Evolutionary conservation across 2,113 vertebrate species (phyloP), one percentile per base, ranked within the genome.

Genomic region (Pipa parva): DNA sequence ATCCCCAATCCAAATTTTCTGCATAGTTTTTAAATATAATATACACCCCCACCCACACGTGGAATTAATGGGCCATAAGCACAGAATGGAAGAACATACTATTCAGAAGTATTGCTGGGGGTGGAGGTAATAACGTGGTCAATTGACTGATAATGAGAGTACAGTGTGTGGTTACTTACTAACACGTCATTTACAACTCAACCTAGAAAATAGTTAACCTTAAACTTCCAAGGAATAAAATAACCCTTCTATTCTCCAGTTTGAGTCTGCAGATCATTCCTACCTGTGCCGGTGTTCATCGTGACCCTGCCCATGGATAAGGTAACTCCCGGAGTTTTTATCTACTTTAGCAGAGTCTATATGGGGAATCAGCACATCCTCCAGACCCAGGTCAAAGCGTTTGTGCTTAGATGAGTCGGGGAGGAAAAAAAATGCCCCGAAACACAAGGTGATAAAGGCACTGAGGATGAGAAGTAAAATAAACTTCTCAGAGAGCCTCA

Each of bases 401-500:
- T 95, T 96, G 88, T 97, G 97, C 79, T 98, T 98, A 63, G 95
- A 97, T 64, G 92, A 97, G 89, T 99, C 97, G 36, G 97, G 97
- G 36, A 99, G 92, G 79, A 99, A 99, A 85, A 99, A 99, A 82
- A 98, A 98, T 61, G 97, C 97, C 78, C 97, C 97, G 73, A 99
- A 98, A 75, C 95, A 99, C 73, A 99, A 84, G 49, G 97, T 99
- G 89, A 99, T 92, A 89, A 99, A 99, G 97, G 97, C 97, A 95
- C 97, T 98, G 76, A 99, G 93, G 54, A 98, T 98, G 58, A 99
- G 97, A 76, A 99, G 95, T 73, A 99, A 91, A 81, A 99, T 98
- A 67, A 99, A 99, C 89, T 99, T 99, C 83, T 99, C 95, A 0
- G 97, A 98, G 39, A 99, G 94, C 84, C 97, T 84, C 86, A 97